Percentiles rank a stretch among this genome's conserved stretches.
phyloP scores from a whole-genome alignment of 1,140 invertebrate species.

The Plodia interpunctella region DNA sequence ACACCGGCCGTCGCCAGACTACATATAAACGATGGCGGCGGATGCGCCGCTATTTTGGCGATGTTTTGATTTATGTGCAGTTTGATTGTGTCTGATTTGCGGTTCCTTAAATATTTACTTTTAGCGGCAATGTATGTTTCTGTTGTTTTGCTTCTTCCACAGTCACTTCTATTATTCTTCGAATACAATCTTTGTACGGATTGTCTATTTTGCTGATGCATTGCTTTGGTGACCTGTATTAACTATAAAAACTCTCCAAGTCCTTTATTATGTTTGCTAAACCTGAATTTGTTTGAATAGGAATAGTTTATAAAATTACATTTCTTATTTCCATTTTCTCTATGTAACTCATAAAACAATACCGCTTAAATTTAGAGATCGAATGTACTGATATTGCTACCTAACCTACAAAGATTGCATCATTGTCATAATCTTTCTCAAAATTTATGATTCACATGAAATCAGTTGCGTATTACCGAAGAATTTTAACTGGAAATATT shows the following conservation, averaged over 20 bases:
- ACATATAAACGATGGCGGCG: slow-evolving; percentile 21
- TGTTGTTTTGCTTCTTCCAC: too few species aligned
- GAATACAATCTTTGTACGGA: too few species aligned
- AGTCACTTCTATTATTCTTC: too few species aligned
- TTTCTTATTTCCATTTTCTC: too few species aligned
- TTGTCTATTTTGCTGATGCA: too few species aligned
- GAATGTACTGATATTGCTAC: background rate
- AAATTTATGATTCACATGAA: background rate
- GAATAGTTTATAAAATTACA: too few species aligned
- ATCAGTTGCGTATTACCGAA: background rate
- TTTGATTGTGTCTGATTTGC: slow-evolving; percentile 14
- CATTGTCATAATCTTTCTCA: background rate
- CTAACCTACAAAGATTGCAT: background rate
- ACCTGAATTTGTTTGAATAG: too few species aligned
- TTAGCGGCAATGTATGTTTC: background rate
- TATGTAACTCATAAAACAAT: background rate
- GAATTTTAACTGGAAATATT: slow-evolving; percentile 1
- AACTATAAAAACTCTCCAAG: too few species aligned
- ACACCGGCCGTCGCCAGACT: slow-evolving; percentile 22
- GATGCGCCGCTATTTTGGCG: slow-evolving; percentile 19
- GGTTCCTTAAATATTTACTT: slow-evolving; percentile 1
- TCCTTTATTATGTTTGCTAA: too few species aligned
- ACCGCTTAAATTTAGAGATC: background rate
- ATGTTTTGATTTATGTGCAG: slow-evolving; percentile 33
- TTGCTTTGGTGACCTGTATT: too few species aligned